Evolutionary conservation across 1,140 invertebrate genomes (phyloP).

Genomic region (Bombus ignitus): DNA sequence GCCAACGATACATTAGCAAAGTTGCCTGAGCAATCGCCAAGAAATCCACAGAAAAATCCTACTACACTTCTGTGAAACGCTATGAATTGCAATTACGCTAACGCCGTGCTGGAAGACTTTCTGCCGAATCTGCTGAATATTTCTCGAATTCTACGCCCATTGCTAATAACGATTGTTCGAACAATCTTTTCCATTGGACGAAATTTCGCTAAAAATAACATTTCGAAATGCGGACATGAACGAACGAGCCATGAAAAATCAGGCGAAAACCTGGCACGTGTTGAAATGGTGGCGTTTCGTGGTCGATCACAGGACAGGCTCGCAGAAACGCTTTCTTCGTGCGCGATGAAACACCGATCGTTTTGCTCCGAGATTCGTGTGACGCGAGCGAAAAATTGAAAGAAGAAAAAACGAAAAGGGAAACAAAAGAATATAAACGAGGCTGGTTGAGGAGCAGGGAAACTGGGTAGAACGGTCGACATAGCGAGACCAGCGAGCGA

Average conservation of each 20-base stretch:
- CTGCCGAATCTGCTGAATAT: neutral
- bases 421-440: neutral
- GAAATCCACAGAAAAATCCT: neutral
- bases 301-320: conserved; percentile 4
- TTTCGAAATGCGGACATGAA: neutral
- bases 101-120: neutral
- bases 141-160: neutral
- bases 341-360: neutral
- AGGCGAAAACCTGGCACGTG: neutral
- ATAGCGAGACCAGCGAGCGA: conserved; percentile 10
- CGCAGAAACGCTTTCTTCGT: conserved; percentile 37
- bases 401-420: neutral
- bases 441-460: neutral
- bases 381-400: neutral
- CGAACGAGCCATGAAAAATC: neutral
- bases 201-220: neutral
- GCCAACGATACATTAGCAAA: neutral
- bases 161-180: neutral
- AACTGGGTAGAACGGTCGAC: conserved; percentile 6
- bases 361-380: neutral
- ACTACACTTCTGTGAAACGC: neutral
- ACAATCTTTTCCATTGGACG: neutral
- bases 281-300: neutral
- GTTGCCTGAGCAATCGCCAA: neutral
- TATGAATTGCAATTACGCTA: too few species aligned